phyloP scores from a whole-genome alignment of 1,140 invertebrate genomes.

The Drosophila sucinea region DNA sequence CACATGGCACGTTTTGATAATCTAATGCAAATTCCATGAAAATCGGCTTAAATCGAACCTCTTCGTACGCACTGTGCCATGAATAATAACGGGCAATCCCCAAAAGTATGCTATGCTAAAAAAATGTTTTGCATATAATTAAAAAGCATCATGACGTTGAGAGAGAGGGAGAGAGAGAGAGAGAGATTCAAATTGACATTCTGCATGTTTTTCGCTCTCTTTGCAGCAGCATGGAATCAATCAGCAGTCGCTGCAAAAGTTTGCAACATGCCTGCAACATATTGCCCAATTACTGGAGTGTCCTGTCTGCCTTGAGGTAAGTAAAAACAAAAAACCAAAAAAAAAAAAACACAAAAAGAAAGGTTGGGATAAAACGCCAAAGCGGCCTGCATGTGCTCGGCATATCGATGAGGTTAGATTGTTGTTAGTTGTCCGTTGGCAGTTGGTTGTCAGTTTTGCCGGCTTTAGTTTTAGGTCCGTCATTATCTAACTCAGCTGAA shows the following conservation, averaged over 20 bases:
- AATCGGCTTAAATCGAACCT: conserved; percentile 37
- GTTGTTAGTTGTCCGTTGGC: conserved; percentile 15
- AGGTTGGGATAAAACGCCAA: conserved; percentile 12
- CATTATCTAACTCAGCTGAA: conserved; percentile 72
- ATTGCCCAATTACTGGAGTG: conserved; percentile 84
- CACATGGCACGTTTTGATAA: neutral
- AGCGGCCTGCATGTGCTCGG: conserved; percentile 56
- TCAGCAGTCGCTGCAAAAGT: conserved; percentile 83
- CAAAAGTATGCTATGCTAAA: conserved; percentile 22
- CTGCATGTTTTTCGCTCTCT: conserved; percentile 25
- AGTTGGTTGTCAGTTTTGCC: conserved; percentile 27
- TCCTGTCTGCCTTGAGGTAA: conserved; percentile 84
- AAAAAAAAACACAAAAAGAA: conserved; percentile 2
- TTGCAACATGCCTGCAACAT: conserved; percentile 83
- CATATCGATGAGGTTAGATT: conserved; percentile 72
- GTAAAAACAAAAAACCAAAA: conserved; percentile 25
- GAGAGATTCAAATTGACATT: conserved; percentile 17
- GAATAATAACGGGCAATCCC: conserved; percentile 28
- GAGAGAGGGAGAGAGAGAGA: neutral
- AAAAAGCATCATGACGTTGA: neutral
- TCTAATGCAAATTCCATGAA: conserved; percentile 33
- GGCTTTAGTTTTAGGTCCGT: conserved; percentile 71
- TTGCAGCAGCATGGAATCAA: conserved; percentile 78
- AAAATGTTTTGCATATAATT: conserved; percentile 31
- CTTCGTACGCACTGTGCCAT: conserved; percentile 13